phyloP scores from a whole-genome alignment of 1,140 invertebrate genomes.

The Oryctes rhinoceros region DNA sequence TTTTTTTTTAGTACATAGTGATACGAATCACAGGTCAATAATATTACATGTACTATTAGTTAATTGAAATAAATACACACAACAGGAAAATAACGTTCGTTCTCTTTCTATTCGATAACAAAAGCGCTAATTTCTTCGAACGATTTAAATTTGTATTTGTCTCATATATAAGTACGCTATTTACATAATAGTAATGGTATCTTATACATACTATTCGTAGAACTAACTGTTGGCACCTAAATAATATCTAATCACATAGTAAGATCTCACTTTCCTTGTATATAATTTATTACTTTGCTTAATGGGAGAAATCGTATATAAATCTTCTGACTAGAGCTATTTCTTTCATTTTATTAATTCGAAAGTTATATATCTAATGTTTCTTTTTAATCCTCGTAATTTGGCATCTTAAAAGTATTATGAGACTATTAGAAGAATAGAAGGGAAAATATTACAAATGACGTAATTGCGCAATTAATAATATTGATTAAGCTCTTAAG shows the following conservation, averaged over 20 bases:
- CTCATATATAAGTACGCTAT: constrained; percentile 25
- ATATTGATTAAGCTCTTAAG: neutral
- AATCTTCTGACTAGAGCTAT: constrained; percentile 24
- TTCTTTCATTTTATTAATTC: neutral
- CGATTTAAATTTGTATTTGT: neutral
- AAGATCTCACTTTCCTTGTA: constrained; percentile 24
- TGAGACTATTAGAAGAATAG: neutral
- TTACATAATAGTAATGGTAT: neutral
- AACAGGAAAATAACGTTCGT: constrained; percentile 4
- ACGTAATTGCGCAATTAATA: neutral
- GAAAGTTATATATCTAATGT: constrained; percentile 6
- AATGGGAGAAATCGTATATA: constrained; percentile 16
- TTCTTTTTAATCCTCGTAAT: neutral
- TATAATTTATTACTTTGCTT: constrained; percentile 21
- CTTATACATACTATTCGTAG: neutral
- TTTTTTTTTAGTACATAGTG: constrained; percentile 21
- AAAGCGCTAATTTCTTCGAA: constrained; percentile 19
- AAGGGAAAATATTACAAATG: neutral
- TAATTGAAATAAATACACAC: neutral
- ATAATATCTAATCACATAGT: constrained; percentile 33
- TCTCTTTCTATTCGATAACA: neutral
- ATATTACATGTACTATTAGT: constrained; percentile 8
- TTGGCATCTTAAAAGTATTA: constrained; percentile 15
- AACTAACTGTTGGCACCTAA: constrained; percentile 30
- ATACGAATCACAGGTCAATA: constrained; percentile 24